Base-by-base conservation (phyloP, 2,888 invertebrate species). In the Mycalesis mineus region DNA sequence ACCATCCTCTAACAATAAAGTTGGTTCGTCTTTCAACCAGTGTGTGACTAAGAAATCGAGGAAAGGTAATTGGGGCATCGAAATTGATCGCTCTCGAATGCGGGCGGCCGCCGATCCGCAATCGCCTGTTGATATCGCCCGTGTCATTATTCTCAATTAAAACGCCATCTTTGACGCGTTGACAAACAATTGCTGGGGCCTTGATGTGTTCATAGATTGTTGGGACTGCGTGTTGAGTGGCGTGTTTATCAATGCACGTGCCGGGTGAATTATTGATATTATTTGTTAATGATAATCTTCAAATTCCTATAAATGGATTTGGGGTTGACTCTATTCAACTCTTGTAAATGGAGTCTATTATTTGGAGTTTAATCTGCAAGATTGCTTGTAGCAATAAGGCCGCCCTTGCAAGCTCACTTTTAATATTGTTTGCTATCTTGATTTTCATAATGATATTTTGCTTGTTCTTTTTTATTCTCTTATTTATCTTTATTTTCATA, bases 21-120 rank as follows among this genome's bases (percentile, higher is more conserved):
- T 22, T 22, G 22, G 22, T 22, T 22, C 2, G 5, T 4, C 22
- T 2, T 5, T 2, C 22, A 7, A 7, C 33, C 71, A 53, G 70
- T 80, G 60, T 78, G 75, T 77, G 69, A 50, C 63, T 45, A 66
- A 66, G 53, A 61, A 70, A 70, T 68, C 65, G 67, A 69, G 63
- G 68, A 74, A 74, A 79, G 73, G 75, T 82, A 85, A 87, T 85
- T 83, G 79, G 77, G 71, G 69, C 73, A 74, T 73, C 73, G 77
- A 76, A 78, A 84, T 62, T 60, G 62, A 84, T 82, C 79, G 79
- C 80, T 79, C 74, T 67, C 74, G 72, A 77, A 84, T 83, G 78
- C 82, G 82, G 82, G 82, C 72, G 17, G 47, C 67, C 72, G 53
- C 13, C 22, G 47, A 57, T 68, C 71, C 66, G 64, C 70, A 71